Percentiles rank a stretch among this genome's conserved stretches.
Conservation (phyloP, 2,888 invertebrate species). For the Deilephila porcellus region DNA sequence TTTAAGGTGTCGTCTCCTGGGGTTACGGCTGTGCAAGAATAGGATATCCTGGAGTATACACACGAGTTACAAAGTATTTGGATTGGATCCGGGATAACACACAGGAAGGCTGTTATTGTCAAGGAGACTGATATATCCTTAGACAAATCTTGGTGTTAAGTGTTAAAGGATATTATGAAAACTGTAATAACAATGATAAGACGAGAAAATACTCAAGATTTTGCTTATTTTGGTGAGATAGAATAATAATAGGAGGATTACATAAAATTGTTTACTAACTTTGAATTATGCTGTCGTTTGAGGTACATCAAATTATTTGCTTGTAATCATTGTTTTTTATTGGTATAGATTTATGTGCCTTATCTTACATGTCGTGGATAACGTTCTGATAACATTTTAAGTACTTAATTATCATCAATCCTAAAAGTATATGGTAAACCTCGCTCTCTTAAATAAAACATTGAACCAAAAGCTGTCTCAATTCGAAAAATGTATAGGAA, state of each 20-base stretch:
- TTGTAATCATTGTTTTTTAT: no score
- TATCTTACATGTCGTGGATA: no score
- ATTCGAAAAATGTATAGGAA: background rate
- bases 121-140: background rate
- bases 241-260: no score
- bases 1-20: constrained; percentile 93
- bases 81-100: constrained; percentile 93
- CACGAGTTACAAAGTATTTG: constrained; percentile 91
- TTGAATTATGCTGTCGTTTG: no score
- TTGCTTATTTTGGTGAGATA: no score
- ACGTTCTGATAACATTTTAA: no score
- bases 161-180: background rate
- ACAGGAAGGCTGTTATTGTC: constrained; percentile 92
- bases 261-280: no score
- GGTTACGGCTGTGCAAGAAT: constrained; percentile 94
- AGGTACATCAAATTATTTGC: no score
- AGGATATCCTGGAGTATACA: constrained; percentile 94
- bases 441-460: constrained; percentile 29
- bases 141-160: constrained; percentile 71
- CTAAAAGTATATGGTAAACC: constrained; percentile 5
- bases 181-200: background rate
- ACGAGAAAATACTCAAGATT: no score
- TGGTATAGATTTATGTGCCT: no score
- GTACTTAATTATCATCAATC: no score
- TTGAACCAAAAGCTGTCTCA: background rate